Conservation (phyloP, 2,113 vertebrate genomes). For the Lampris megalopsis region DNA sequence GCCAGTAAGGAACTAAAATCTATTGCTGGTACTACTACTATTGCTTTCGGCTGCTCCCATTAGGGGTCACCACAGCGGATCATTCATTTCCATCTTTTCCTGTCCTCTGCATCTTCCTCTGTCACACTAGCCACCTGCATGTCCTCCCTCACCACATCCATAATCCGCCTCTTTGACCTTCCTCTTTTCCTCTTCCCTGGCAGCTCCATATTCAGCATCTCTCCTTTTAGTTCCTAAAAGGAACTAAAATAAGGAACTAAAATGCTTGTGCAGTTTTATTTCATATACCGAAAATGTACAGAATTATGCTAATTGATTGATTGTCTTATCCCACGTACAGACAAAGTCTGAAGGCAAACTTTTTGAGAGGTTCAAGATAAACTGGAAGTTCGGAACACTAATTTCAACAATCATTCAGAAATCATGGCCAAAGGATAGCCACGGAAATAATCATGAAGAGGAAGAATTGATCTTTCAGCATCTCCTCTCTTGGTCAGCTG, state of each 20-base stretch:
- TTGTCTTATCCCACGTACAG: slow-evolving; percentile 50
- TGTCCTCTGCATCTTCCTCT: too few relatives aligned
- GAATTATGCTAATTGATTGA: background rate
- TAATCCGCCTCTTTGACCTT: too few relatives aligned
- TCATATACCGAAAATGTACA: background rate
- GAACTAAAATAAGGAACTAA: too few relatives aligned
- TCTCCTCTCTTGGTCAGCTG: slow-evolving; percentile 85
- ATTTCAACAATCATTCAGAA: slow-evolving; percentile 87
- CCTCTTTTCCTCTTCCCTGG: too few relatives aligned
- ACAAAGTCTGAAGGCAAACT: slow-evolving; percentile 75
- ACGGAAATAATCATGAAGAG: slow-evolving; percentile 20
- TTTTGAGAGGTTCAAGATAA: slow-evolving; percentile 56
- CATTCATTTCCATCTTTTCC: too few relatives aligned
- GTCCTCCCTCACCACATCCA: too few relatives aligned
- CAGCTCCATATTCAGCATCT: too few relatives aligned
- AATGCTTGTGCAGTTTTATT: background rate
- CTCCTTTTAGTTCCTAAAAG: too few relatives aligned
- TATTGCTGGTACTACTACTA: too few relatives aligned
- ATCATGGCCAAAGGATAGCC: slow-evolving; percentile 84
- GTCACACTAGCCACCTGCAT: too few relatives aligned
- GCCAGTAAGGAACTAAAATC: background rate
- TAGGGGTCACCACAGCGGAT: too few relatives aligned
- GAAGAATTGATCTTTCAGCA: slow-evolving; percentile 82
- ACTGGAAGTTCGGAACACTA: slow-evolving; percentile 83
- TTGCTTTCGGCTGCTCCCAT: too few relatives aligned